Evolutionary conservation across 2,797 vertebrate species (phyloP).

Genomic region (Gallirallus australis): DNA sequence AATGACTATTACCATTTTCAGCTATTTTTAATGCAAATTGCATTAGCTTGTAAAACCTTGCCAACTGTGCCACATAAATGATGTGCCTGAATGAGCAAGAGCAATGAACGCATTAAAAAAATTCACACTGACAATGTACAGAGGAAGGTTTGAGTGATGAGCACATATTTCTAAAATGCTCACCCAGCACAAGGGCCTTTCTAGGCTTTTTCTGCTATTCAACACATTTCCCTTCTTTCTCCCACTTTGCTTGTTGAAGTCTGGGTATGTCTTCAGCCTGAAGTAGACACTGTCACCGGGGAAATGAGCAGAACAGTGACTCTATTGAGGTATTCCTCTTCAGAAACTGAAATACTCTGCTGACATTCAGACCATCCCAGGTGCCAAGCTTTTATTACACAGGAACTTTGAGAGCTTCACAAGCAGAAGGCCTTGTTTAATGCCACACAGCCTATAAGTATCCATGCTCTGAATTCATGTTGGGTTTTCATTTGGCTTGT

Average conservation of each 20-base stretch:
- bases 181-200: slow-evolving; percentile 42
- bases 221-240: slow-evolving; percentile 3
- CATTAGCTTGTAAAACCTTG: slow-evolving; percentile 88
- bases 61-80: slow-evolving; percentile 86
- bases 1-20: slow-evolving; percentile 88
- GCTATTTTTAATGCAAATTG: slow-evolving; percentile 89
- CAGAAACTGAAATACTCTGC: neutral
- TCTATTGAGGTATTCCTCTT: neutral
- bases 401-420: neutral
- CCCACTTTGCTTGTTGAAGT: neutral
- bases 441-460: neutral
- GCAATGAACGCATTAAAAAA: slow-evolving; percentile 81
- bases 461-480: neutral
- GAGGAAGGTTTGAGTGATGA: slow-evolving; percentile 76
- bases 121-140: slow-evolving; percentile 76
- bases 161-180: slow-evolving; percentile 74
- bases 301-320: neutral
- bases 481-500: neutral
- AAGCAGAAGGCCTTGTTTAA: neutral
- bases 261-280: neutral
- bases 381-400: neutral
- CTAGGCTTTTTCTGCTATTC: slow-evolving; percentile 6
- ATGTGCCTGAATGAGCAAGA: slow-evolving; percentile 83
- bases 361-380: neutral
- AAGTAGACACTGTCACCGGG: neutral